Evolutionary conservation across 2,888 invertebrate genomes (phyloP), one percentile per base, ranked within the genome.

Genomic region (Drosophila infuscata): DNA sequence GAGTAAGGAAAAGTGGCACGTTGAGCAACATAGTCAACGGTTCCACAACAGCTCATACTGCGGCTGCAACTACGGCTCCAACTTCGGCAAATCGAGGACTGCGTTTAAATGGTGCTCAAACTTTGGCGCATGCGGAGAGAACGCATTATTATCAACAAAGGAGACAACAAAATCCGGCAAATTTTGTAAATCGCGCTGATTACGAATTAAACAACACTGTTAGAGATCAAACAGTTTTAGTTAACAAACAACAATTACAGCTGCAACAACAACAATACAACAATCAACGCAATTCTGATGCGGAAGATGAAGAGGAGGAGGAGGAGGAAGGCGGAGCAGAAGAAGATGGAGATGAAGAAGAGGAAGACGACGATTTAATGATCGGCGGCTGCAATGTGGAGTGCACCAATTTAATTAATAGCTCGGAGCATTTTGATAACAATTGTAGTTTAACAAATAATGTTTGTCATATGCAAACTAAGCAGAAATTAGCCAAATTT

Each of bases 1-100:
- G 91, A n/a, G 90, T 93, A 8, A 90, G 93, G 2, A 93, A 93
- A 70, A 93, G 93, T 70, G 93, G 93, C 43, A 93, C 93, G 9
- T 76, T 92, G 11, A 92, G 90, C 62, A 93, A 90, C 66, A 92
- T 93, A 70, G 89, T 85, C 4, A 90, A 83, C 29, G 74, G 64
- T 12, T 46, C 46, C 25, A 8, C 46, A 46, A 15, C 46, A 46
- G 15, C 25, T 46, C 46, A 46, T 15, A 4, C 25, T 25, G 15
- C 20, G 15, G 15, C 20, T 46, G 15, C 20, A 46, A 46, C 46
- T 15, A 20, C 15, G 15, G 46, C 46, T 46, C 46, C 20, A 20
- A 8, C 20, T 46, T 7, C 25, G 15, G 46, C 29, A 15, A 46
- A 25, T 46, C 25, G 46, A 15, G 46, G 25, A 25, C 46, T 63